A percentile compares a stretch with the other conserved stretches of the same genome.
Conservation (phyloP, 2,888 invertebrate genomes). For the Suillia variegata region DNA sequence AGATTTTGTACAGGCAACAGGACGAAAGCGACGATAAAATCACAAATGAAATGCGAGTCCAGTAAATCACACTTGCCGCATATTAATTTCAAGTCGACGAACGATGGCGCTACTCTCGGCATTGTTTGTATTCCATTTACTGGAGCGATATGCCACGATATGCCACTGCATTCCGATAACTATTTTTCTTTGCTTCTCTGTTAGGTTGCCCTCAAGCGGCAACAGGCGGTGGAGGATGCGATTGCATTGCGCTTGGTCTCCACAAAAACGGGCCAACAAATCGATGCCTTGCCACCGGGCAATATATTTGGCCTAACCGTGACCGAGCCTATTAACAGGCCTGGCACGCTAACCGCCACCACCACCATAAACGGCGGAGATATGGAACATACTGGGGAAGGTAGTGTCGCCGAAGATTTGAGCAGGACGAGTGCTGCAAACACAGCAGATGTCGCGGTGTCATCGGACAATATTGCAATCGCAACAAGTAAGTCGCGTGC, state of each 20-base stretch:
- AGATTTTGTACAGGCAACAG: no score
- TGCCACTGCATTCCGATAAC: background rate
- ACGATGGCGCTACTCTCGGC: background rate
- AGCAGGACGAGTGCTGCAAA: slow-evolving; percentile 2
- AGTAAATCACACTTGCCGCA: slow-evolving; percentile 40
- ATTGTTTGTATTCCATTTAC: slow-evolving; percentile 6
- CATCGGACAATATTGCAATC: background rate
- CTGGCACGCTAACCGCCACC: slow-evolving; percentile 17
- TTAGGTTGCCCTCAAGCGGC: slow-evolving; percentile 91
- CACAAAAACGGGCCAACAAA: slow-evolving; percentile 76
- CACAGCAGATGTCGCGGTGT: background rate
- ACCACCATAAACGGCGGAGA: slow-evolving; percentile 21
- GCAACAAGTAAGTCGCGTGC: slow-evolving; percentile 17
- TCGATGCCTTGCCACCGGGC: slow-evolving; percentile 81
- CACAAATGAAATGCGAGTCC: slow-evolving; percentile 18
- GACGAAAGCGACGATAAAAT: slow-evolving; percentile 5
- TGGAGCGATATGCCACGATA: background rate
- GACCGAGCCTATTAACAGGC: slow-evolving; percentile 72
- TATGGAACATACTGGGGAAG: slow-evolving; percentile 23
- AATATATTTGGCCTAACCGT: slow-evolving; percentile 89
- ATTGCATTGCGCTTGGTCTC: slow-evolving; percentile 90
- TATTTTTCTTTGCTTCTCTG: slow-evolving; percentile 11
- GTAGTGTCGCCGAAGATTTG: slow-evolving; percentile 16
- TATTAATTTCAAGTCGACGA: slow-evolving; percentile 50
- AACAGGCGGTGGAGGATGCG: slow-evolving; percentile 96